Base-by-base conservation (phyloP, 2,113 vertebrate species). In the Colistium nudipinnis region DNA sequence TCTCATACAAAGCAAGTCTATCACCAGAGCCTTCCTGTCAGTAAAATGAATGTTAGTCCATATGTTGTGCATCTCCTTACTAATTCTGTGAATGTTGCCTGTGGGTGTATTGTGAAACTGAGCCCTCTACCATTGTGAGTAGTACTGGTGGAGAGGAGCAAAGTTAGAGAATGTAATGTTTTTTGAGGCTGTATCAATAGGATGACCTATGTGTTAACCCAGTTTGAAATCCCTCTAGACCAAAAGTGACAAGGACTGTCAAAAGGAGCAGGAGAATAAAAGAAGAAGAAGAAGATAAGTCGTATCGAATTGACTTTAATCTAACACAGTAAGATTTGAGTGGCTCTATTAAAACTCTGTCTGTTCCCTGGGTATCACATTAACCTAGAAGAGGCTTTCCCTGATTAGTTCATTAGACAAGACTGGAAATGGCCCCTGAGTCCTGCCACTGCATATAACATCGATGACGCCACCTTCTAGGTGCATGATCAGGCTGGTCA, bases 401-500 rank as follows among this genome's bases (percentile, higher is more conserved):
- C 36, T 64, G 62, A 80, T 74, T 47, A 64, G 76, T 76, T 85
- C 74, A 83, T 85, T 69, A 87, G 74, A 75, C 38, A 62, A 65
- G 60, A 79, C 25, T 78, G 74, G 36, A 76, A 49, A 72, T 67
- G 36, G 51, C 53, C 74, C 54, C 48, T 41, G 59, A 79, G 47
- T 62, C 38, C 38, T 4, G 22, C 52, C 36, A 57, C 48, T 57
- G 76, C 70, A 80, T 44, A 56, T 70, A 78, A 70, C 64, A 80
- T 56, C 33, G 75, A 44, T 30, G 2, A 52, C 63, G 45, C 9
- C 25, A 41, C 45, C 27, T 16, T 61, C 43, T 48, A 67, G 14
- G 25, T 24, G 48, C 30, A 22, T 24, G 33, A 62, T 59, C 49
- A 28, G 28, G 28, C 47, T 1, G 10, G 39, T 31, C 38, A 82